phyloP scores from a whole-genome alignment of 2,113 vertebrate species.

The Eudorcas thomsonii region DNA sequence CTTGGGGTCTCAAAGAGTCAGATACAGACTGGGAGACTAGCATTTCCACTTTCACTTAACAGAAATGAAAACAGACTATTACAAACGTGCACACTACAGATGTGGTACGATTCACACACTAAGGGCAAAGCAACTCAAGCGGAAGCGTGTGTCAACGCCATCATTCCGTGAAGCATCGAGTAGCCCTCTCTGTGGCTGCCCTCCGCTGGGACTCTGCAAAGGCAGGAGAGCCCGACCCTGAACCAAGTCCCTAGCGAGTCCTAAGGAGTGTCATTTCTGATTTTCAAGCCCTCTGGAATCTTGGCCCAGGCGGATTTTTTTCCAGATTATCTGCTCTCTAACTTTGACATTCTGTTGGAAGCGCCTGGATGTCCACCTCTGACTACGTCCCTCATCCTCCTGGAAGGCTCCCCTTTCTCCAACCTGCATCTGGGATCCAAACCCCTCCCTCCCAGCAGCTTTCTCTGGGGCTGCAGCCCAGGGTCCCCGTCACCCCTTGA shows the following conservation, averaged over 20 bases:
- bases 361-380: neutral
- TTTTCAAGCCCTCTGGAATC: neutral
- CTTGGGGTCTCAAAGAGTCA: neutral
- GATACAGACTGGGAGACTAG: neutral
- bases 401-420: neutral
- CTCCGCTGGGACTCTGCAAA: fast-evolving
- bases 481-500: neutral
- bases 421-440: neutral
- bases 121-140: no score
- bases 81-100: neutral
- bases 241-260: fast-evolving
- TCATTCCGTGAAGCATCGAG: fast-evolving
- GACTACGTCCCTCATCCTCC: fast-evolving
- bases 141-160: fast-evolving
- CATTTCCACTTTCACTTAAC: neutral
- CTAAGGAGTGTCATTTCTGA: fast-evolving
- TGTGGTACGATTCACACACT: neutral
- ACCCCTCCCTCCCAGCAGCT: neutral
- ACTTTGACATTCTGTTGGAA: neutral
- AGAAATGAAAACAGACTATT: neutral
- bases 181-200: fast-evolving
- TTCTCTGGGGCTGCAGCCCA: neutral
- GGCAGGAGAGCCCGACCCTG: fast-evolving
- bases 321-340: neutral
- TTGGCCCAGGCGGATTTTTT: neutral